Evolutionary conservation across 2,113 vertebrate species (phyloP).

Genomic region (Pyrgilauda ruficollis): DNA sequence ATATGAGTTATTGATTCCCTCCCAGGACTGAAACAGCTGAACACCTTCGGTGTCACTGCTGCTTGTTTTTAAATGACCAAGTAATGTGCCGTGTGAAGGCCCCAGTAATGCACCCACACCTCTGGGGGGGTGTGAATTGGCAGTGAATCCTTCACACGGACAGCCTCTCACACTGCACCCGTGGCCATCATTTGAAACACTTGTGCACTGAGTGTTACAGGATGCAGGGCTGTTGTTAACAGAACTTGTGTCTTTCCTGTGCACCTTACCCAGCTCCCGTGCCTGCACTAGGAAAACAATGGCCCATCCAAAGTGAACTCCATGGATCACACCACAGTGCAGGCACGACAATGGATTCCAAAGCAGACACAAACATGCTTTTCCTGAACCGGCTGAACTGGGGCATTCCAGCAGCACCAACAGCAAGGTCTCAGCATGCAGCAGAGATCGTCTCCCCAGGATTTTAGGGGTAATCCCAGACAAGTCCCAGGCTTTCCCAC

Average conservation of each 20-base stretch:
- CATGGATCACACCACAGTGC: neutral
- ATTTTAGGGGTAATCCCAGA: neutral
- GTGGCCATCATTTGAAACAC: rapidly evolving
- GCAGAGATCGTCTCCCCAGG: neutral
- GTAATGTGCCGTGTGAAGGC: neutral
- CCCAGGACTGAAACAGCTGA: neutral
- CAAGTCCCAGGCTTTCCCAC: neutral
- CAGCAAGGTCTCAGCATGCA: neutral
- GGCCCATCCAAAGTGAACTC: neutral
- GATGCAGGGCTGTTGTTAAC: neutral
- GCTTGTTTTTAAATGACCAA: neutral
- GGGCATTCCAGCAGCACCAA: neutral
- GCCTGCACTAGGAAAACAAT: neutral
- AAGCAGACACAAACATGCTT: neutral
- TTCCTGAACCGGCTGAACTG: neutral
- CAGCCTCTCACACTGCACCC: neutral
- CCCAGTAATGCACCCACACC: rapidly evolving
- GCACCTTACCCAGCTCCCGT: rapidly evolving
- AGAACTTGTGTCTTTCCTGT: neutral
- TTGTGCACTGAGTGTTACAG: rapidly evolving
- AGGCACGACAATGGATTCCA: neutral
- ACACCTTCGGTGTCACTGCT: neutral
- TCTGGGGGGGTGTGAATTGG: neutral
- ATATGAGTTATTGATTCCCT: neutral
- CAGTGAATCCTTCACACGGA: neutral